Percentiles rank a stretch among this genome's conserved stretches.
phyloP scores from a whole-genome alignment of 2,888 invertebrate genomes.

The Pilophorus perplexus region DNA sequence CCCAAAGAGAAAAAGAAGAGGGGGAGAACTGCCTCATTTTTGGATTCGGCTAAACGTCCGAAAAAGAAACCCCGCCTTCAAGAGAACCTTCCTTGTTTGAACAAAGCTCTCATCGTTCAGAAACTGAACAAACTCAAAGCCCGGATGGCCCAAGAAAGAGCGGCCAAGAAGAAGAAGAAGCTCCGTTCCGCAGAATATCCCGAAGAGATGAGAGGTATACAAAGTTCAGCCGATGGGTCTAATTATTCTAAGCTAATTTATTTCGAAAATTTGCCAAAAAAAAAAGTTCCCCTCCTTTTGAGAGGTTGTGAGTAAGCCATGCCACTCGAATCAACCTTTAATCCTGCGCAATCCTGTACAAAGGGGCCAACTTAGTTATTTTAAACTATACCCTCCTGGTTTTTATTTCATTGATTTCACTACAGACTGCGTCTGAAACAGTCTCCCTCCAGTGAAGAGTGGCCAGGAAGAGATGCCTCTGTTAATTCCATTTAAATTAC shows the following conservation, averaged over 20 bases:
- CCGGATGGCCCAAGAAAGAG: slow-evolving; percentile 8
- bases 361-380: no score
- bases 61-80: slow-evolving; percentile 33
- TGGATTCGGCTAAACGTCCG: slow-evolving; percentile 29
- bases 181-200: not conserved
- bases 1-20: slow-evolving; percentile 27
- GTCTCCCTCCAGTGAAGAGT: no score
- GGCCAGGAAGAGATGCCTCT: no score
- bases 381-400: no score
- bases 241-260: not conserved
- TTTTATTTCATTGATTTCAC: no score
- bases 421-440: no score
- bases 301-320: no score
- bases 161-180: slow-evolving; percentile 1
- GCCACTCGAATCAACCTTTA: no score
- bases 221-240: not conserved
- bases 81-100: slow-evolving; percentile 2
- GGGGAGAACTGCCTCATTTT: slow-evolving; percentile 26
- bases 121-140: slow-evolving; percentile 7
- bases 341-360: no score
- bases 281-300: no score
- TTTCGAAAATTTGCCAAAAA: not conserved
- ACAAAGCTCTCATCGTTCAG: slow-evolving; percentile 6
- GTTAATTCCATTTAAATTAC: no score
- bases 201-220: slow-evolving; percentile 3